A percentile compares a stretch with the other conserved stretches of the same genome.
Conservation (phyloP, 2,888 invertebrate genomes). For the Pogonocherus hispidulus region DNA sequence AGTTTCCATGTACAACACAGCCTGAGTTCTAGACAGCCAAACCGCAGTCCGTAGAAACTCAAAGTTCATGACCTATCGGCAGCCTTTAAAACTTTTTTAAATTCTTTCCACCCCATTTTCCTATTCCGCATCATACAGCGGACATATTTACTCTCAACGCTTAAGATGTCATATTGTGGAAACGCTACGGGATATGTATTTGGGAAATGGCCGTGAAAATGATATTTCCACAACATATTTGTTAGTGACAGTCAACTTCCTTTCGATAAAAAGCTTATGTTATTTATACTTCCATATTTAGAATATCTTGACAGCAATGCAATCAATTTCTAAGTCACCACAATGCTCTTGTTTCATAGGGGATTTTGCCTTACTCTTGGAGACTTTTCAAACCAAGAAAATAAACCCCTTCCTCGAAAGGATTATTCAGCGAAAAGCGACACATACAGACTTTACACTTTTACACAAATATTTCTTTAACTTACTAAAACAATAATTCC, state of each 20-base stretch:
- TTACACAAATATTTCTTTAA: no score
- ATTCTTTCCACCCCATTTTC: conserved; percentile 36
- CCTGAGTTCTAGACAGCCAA: conserved; percentile 1
- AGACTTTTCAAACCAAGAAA: no score
- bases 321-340: no score
- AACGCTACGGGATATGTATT: conserved; percentile 30
- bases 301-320: neutral
- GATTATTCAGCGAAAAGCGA: no score
- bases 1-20: no score
- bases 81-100: conserved; percentile 20
- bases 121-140: conserved; percentile 22
- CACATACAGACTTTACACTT: no score
- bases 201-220: conserved; percentile 30
- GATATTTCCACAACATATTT: conserved; percentile 32
- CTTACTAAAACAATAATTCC: no score
- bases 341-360: no score
- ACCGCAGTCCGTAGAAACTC: conserved; percentile 16
- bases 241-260: conserved; percentile 17
- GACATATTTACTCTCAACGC: conserved; percentile 33
- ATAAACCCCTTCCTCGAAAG: no score
- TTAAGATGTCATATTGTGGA: conserved; percentile 32
- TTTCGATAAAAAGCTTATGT: neutral
- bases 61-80: conserved; percentile 26
- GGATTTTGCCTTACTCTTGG: no score
- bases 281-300: neutral